A percentile compares a stretch with the other conserved stretches of the same genome.
Conservation (phyloP, 2,113 vertebrate species). For the Siphamia tubifer region DNA sequence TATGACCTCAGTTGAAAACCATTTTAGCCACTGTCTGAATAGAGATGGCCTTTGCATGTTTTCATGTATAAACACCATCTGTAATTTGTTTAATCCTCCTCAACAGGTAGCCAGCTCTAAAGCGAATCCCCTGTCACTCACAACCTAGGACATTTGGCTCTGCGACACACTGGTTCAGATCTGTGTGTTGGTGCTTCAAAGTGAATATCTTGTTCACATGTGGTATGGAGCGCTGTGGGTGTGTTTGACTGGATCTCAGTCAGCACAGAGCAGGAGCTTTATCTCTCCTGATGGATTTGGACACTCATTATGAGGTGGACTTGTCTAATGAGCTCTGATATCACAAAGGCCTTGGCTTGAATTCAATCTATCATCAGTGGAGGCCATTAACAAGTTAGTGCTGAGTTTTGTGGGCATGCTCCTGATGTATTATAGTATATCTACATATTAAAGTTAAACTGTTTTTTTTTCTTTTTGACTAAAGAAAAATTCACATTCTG, state of each 20-base stretch:
- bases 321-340: constrained; percentile 58
- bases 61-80: constrained; percentile 68
- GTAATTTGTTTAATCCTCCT: constrained; percentile 68
- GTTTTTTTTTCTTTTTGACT: too few relatives aligned
- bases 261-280: constrained; percentile 35
- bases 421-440: too few relatives aligned
- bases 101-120: constrained; percentile 65
- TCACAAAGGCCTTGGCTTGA: constrained; percentile 50
- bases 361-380: constrained; percentile 45
- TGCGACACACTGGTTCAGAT: constrained; percentile 27
- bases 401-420: constrained; percentile 2
- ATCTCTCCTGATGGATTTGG: constrained; percentile 56
- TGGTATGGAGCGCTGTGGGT: constrained; percentile 47
- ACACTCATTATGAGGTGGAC: constrained; percentile 58
- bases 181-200: constrained; percentile 70
- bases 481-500: too few relatives aligned
- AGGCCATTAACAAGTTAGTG: constrained; percentile 1
- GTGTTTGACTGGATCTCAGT: constrained; percentile 53
- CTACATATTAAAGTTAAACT: too few relatives aligned
- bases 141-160: constrained; percentile 64
- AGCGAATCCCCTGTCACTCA: constrained; percentile 62
- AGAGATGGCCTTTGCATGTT: constrained; percentile 41
- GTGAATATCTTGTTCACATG: constrained; percentile 58
- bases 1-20: not conserved
- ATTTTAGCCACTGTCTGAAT: constrained; percentile 18